Evolutionary conservation across 2,888 invertebrate species (phyloP).

Genomic region (Sipunculus nudus): DNA sequence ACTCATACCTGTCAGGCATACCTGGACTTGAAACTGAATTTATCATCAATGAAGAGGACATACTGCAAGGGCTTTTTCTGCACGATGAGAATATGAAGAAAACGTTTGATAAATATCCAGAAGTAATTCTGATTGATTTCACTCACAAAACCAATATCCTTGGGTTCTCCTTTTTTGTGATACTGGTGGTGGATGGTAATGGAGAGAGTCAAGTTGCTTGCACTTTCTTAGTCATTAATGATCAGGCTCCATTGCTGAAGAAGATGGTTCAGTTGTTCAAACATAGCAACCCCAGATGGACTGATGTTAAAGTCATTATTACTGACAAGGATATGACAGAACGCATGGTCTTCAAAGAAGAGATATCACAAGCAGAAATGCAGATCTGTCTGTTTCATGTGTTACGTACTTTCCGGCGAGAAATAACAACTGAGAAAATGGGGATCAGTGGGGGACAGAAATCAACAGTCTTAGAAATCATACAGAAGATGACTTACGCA

Average conservation of each 20-base stretch:
- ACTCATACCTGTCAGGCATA: too few relatives aligned
- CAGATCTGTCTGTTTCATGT: conserved; percentile 38
- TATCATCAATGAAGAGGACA: too few relatives aligned
- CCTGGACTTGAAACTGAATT: too few relatives aligned
- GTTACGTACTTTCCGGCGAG: conserved; percentile 23
- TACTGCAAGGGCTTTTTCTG: too few relatives aligned
- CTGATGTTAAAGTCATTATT: conserved; percentile 18
- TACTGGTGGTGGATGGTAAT: conserved; percentile 24
- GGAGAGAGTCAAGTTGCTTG: conserved; percentile 32
- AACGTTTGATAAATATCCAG: too few relatives aligned
- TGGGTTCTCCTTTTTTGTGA: conserved; percentile 22
- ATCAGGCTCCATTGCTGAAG: conserved; percentile 19
- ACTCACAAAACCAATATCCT: conserved; percentile 15
- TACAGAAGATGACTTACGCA: too few relatives aligned
- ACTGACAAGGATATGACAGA: conserved; percentile 36
- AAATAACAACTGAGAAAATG: conserved; percentile 25
- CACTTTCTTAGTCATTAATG: conserved; percentile 25
- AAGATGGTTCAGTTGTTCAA: conserved; percentile 26
- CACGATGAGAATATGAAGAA: too few relatives aligned
- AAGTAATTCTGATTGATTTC: conserved; percentile 7
- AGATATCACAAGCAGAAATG: conserved; percentile 24
- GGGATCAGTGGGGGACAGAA: conserved; percentile 14
- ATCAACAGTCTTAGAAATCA: conserved; percentile 8
- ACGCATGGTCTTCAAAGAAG: conserved; percentile 9
- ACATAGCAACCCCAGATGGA: conserved; percentile 5